Evolutionary conservation across 2,797 vertebrate genomes (phyloP), one percentile per base, ranked within the genome.

Genomic region (Pipistrellus kuhlii): DNA sequence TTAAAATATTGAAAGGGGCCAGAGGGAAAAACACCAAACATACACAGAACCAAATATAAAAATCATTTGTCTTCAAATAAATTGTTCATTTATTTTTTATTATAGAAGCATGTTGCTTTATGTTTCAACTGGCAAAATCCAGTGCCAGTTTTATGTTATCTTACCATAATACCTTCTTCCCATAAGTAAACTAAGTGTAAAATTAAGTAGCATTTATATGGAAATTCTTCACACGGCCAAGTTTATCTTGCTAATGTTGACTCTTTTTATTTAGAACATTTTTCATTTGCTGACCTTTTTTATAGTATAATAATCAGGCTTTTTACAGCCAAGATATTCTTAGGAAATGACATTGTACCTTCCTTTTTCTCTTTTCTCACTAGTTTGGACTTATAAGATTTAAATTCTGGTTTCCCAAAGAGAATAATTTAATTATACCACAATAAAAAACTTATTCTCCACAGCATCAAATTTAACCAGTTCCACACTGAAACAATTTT

Each of bases 321-420:
- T 93, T 95, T 90, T 72, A 90, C 4, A 95, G 35, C 13, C 69
- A 92, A 92, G 48, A 95, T 68, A 14, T 73, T 93, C 46, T 93
- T 91, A 90, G 46, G 73, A 95, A 84, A 78, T 82, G 41, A 85
- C 35, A 27, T 14, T 87, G 5, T 93, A 64, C 44, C 15, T 83
- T 68, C 25, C 6, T 82, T 93, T 94, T 95, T 84, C 80, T 88
- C 20, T 8, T 88, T 71, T 53, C 27, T 84, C 71, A 86, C 64
- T 0, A 89, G 38, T 84, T 95, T 90, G 55, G 10, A 12, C 62
- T 85, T 21, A 68, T 57, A 73, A 57, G 10, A 81, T 85, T 90
- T 93, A 95, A 90, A 75, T 73, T 92, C 64, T 85, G 6, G 46
- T 27, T 85, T 92, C 38, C 83, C 71, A 41, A 82, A 93, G 44